Conservation (phyloP, 2,888 invertebrate species). For the Venusia cambrica region DNA sequence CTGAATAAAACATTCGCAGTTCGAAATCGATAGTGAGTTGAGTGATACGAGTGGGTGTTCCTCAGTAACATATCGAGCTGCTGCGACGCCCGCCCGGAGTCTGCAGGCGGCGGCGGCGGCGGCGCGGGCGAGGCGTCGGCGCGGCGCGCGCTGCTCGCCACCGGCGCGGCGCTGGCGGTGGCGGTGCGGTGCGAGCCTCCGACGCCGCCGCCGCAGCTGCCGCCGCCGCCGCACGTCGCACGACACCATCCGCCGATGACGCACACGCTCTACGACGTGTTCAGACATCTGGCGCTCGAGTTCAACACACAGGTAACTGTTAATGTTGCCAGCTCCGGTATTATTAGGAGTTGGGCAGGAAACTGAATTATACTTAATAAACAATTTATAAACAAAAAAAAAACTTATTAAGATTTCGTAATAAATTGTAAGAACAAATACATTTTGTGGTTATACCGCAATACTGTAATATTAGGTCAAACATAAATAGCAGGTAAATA, state of each 20-base stretch:
- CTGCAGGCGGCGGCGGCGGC: conserved; percentile 88
- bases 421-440: too few species aligned
- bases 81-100: conserved; percentile 84
- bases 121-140: conserved; percentile 90
- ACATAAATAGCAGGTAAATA: too few species aligned
- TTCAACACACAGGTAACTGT: conserved; percentile 64
- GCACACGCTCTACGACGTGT: conserved; percentile 66
- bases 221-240: conserved; percentile 37
- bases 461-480: too few species aligned
- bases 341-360: too few species aligned
- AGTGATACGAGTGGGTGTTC: conserved; percentile 8
- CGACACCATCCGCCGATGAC: conserved; percentile 58
- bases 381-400: too few species aligned
- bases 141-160: conserved; percentile 85
- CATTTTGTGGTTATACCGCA: too few species aligned
- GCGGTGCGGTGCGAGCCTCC: conserved; percentile 46
- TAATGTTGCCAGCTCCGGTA: background rate
- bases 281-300: conserved; percentile 75
- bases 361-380: too few species aligned
- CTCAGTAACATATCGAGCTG: conserved; percentile 62
- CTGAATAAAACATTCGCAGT: too few species aligned
- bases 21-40: too few species aligned
- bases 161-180: conserved; percentile 79
- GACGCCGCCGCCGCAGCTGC: conserved; percentile 35
- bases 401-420: too few species aligned